Evolutionary conservation across 2,113 vertebrate species (phyloP).

Genomic region (Cyprinodon tularosa): DNA sequence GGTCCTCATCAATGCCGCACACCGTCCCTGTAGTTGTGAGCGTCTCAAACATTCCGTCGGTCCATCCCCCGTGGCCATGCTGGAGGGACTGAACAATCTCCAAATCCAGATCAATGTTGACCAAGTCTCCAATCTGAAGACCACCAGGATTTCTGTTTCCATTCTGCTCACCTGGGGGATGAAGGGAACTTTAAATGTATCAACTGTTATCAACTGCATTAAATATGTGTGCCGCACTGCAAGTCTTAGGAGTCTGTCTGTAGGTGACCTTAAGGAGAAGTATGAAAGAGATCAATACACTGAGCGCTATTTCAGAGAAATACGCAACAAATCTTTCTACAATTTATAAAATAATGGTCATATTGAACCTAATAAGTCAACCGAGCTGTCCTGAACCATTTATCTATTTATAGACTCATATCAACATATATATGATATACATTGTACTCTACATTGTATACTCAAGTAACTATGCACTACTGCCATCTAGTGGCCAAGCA

Average conservation of each 20-base stretch:
- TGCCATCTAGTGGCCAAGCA: constrained; percentile 78
- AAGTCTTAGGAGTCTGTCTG: neutral
- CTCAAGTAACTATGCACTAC: constrained; percentile 52
- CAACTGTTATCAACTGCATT: neutral
- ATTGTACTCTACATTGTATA: constrained; percentile 2
- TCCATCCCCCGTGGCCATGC: constrained; percentile 98
- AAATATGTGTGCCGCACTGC: neutral
- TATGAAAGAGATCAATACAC: neutral
- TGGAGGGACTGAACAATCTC: constrained; percentile 99
- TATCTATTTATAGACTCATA: constrained; percentile 36
- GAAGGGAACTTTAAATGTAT: neutral
- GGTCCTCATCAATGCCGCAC: constrained; percentile 98
- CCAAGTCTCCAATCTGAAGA: constrained; percentile 95
- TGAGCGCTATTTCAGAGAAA: neutral
- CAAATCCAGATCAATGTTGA: constrained; percentile 97
- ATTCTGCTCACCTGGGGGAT: constrained; percentile 91
- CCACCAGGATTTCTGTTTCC: constrained; percentile 98
- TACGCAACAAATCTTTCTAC: neutral
- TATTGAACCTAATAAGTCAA: neutral
- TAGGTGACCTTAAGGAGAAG: neutral
- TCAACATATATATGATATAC: constrained; percentile 33
- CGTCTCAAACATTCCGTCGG: constrained; percentile 99
- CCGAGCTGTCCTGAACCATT: constrained; percentile 36
- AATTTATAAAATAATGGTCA: constrained; percentile 11
- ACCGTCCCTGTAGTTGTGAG: constrained; percentile 98